Evolutionary conservation across 64 coral and sea anemone genomes (phyloP), one percentile per base, ranked within the genome.

Genomic region (Pocillopora damicornis): DNA sequence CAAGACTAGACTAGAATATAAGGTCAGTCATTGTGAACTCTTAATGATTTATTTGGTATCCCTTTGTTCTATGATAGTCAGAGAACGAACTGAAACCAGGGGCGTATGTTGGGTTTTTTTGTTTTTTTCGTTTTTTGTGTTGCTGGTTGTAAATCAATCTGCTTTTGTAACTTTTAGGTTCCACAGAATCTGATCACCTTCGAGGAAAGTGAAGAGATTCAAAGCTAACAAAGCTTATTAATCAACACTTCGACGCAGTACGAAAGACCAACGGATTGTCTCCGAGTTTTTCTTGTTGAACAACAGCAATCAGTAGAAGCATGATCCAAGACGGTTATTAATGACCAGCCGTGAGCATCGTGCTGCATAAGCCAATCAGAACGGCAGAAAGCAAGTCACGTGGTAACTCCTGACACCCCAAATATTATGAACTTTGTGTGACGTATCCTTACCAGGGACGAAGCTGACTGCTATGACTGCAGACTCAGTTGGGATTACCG

Each of bases 131-230:
- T 4, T 51, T 51, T 51, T 51, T 51, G 42, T 51, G 42, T 51
- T 51, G 2, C 42, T 51, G 42, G 35, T n/a, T 3, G 18, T 10
- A 35, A 13, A 13, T 17, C 5, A 11, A 59, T 22, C 2, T 62
- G 75, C 58, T 62, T 61, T 60, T 15, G 23, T 62, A 38, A 51
- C 42, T 51, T 51, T 51, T 63, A 92, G 90, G 38, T 75, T 51
- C 90, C 90, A 63, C 90, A 86, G 58, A 92, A 92, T 61, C 82
- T 92, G 0, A 92, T 92, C 61, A 92, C 82, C 17, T 92, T 92
- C 38, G 90, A 92, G 78, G 90, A 92, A 79, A 80, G 83, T 34
- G 90, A 92, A 79, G 90, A 92, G 58, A 73, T 58, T 23, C 63
- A 72, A 85, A 85, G 81, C 64, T 85, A 66, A 57, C 81, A 25